Base-by-base conservation (phyloP, 2,113 vertebrate genomes). In the Sorex araneus region DNA sequence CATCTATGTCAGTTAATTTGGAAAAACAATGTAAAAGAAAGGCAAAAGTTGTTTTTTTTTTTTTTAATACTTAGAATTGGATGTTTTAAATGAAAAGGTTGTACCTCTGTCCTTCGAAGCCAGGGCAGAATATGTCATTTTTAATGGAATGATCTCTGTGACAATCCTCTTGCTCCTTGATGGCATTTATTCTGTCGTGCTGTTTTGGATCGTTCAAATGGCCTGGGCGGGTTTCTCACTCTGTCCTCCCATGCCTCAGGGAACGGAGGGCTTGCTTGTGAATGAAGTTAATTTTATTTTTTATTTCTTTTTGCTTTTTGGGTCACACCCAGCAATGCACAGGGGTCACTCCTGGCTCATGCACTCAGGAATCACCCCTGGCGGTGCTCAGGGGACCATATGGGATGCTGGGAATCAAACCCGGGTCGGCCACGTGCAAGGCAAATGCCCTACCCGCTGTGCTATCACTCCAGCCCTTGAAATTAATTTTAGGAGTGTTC, bases 221-320 rank as follows among this genome's bases (percentile, higher is more conserved):
- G 50, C 36, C 67, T 27, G 83, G 66, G 27, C 86, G 86, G 27
- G 18, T 83, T 86, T 91, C n/a, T 89, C 57, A 30, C 57, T 86
- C 57, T 2, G 10, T 50, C 47, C 47, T 50, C 47, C 13, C 47
- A 6, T 73, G 57, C 60, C 63, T 78, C 34, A 87, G 40, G 43
- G 18, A 78, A n/a, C n/a, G 32, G 69, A 47, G 1, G 70, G 87
- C 27, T 27, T 92, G 70, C 34, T 0, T 69, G 57, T 21, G 57
- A n/a, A 28, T 34, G 9, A 34, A 73, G 36, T 83, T 87, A 43
- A 94, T 94, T 90, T 92, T 66, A 89, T 94, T 90, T 92, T 66
- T n/a, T n/a, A n/a, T n/a, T n/a, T n/a, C n/a, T n/a, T n/a, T n/a
- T n/a, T n/a, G n/a, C n/a, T n/a, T n/a, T n/a, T n/a, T n/a, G n/a